Evolutionary conservation across 2,113 vertebrate genomes (phyloP).

Genomic region (Oxygymnocypris stewartii): DNA sequence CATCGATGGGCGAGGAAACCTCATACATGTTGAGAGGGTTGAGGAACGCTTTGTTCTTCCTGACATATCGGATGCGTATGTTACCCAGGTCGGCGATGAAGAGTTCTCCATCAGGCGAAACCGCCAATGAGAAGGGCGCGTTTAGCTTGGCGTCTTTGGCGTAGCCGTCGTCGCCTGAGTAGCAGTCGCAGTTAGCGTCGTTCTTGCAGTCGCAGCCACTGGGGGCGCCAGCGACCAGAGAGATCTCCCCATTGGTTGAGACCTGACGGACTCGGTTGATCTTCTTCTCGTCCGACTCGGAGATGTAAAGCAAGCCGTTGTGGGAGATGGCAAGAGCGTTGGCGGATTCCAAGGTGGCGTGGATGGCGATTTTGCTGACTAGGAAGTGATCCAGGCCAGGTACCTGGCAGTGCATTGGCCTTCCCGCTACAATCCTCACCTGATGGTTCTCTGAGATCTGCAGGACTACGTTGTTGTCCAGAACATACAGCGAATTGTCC

Average conservation of each 20-base stretch:
- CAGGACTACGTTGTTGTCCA: conserved; percentile 96
- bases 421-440: conserved; percentile 91
- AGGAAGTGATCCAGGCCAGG: conserved; percentile 96
- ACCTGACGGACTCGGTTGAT: conserved; percentile 95
- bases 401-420: conserved; percentile 98
- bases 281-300: conserved; percentile 96
- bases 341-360: conserved; percentile 93
- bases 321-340: conserved; percentile 91
- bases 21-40: conserved; percentile 94
- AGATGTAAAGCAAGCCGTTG: conserved; percentile 89
- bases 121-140: conserved; percentile 87
- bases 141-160: conserved; percentile 96
- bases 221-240: conserved; percentile 88
- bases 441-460: conserved; percentile 98
- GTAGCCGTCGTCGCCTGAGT: conserved; percentile 94
- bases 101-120: conserved; percentile 91
- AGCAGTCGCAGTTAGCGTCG: conserved; percentile 96
- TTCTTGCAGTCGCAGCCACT: conserved; percentile 98
- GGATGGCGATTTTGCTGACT: conserved; percentile 91
- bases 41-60: conserved; percentile 92
- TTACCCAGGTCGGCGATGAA: conserved; percentile 94
- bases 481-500: conserved; percentile 95
- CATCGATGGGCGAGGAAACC: conserved; percentile 91
- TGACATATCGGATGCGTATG: conserved; percentile 91
- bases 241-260: conserved; percentile 93